These are phyloP conservation scores for Gavia stellata DNA, from an alignment of 2,113 vertebrate species.

Conservation along the genomic window DNA sequence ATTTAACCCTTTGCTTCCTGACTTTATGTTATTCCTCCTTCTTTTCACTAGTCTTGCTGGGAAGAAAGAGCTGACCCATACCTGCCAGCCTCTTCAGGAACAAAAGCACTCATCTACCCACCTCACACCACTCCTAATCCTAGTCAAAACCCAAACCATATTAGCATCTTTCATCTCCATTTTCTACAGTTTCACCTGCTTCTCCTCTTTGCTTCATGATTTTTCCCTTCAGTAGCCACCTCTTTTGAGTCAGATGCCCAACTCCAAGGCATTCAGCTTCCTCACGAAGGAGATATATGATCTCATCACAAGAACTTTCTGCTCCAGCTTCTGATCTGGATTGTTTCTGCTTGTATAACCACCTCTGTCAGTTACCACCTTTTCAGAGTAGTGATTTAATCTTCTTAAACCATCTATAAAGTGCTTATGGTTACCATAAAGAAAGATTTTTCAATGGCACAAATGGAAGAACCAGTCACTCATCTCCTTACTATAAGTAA, in stretches of 20 bases:
- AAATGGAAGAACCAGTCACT: neutral
- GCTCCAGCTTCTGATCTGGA: neutral
- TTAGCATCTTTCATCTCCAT: neutral
- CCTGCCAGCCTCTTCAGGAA: neutral
- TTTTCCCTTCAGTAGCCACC: neutral
- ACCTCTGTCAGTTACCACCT: neutral
- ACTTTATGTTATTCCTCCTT: neutral
- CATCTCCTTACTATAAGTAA: neutral
- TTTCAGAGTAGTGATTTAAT: neutral
- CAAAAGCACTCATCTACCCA: neutral
- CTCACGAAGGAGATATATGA: neutral
- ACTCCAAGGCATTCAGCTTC: neutral
- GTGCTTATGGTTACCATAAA: neutral
- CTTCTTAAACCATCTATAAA: neutral
- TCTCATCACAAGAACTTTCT: neutral
- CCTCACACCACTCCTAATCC: neutral
- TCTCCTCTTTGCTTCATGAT: neutral
- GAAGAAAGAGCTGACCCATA: neutral
- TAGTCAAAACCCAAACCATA: neutral
- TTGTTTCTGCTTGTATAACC: neutral
- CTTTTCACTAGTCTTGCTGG: neutral
- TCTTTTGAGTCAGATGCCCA: neutral
- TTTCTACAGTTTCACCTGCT: neutral
- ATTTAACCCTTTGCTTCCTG: neutral
- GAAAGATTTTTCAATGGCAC: neutral